phyloP scores from a whole-genome alignment of 2,888 invertebrate species.

The Pachycephus smyrnensis region DNA sequence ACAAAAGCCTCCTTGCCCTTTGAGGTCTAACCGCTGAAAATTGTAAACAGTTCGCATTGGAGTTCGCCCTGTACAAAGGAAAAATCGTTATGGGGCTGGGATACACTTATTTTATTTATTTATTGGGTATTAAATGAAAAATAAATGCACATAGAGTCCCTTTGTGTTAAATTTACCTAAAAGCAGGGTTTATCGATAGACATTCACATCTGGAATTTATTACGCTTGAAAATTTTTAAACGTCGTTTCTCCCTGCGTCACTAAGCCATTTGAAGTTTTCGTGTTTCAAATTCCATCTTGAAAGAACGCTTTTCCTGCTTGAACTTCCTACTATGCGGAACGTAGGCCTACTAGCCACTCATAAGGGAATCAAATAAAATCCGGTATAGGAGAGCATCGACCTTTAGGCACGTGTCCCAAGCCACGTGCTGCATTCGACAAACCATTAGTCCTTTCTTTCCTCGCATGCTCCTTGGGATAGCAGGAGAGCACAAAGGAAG shows the following conservation, averaged over 20 bases:
- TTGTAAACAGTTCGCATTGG: not conserved
- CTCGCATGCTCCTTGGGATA: not conserved
- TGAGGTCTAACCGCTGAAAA: not conserved
- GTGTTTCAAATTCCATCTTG: not conserved
- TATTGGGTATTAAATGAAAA: not conserved
- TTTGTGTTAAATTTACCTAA: not conserved
- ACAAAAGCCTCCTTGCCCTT: slow-evolving; percentile 16
- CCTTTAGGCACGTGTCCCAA: slow-evolving; percentile 48
- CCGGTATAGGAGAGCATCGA: slow-evolving; percentile 44
- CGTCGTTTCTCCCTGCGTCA: not conserved
- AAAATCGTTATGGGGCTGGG: not conserved
- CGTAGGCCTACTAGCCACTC: slow-evolving; percentile 3
- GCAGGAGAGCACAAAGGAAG: slow-evolving; percentile 4
- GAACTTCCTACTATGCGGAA: not conserved
- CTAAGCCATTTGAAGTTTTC: not conserved
- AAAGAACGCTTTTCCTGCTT: not conserved
- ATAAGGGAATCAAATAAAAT: slow-evolving; percentile 43
- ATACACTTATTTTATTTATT: not conserved
- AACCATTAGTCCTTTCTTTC: slow-evolving; percentile 25
- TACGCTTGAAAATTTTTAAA: not conserved
- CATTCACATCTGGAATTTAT: not conserved
- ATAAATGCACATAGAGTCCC: not conserved
- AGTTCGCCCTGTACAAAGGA: not conserved
- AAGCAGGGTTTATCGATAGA: not conserved
- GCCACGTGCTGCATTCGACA: slow-evolving; percentile 46